Conservation (phyloP, 2,797 vertebrate species). For the Squalus acanthias region DNA sequence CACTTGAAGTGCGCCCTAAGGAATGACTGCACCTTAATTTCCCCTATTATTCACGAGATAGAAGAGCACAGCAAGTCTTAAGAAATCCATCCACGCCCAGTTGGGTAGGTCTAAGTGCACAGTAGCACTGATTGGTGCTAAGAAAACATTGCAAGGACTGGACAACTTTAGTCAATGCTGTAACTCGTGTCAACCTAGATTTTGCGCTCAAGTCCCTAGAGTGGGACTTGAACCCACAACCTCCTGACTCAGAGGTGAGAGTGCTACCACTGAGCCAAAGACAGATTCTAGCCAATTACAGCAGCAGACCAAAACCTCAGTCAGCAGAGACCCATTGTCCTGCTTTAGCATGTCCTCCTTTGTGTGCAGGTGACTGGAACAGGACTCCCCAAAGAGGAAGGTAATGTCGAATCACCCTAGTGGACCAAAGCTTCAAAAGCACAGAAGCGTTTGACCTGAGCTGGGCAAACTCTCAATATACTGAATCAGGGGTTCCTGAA, state of each 20-base stretch:
- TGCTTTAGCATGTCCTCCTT: background rate
- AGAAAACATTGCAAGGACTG: background rate
- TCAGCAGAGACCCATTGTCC: background rate
- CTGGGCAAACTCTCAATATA: background rate
- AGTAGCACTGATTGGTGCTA: too few species aligned
- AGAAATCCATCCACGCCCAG: background rate
- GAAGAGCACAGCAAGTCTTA: background rate
- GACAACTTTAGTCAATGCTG: background rate
- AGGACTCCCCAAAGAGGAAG: background rate
- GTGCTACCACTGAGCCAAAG: background rate
- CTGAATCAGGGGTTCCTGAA: background rate
- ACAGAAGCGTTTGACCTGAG: background rate
- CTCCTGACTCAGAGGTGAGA: too few species aligned
- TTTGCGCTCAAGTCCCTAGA: too few species aligned
- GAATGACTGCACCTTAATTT: background rate
- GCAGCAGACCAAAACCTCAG: background rate
- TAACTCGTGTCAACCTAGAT: background rate
- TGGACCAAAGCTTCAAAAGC: background rate
- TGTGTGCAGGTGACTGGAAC: background rate
- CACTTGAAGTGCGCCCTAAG: background rate
- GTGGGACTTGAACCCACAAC: too few species aligned
- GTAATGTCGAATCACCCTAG: background rate
- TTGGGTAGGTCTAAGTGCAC: background rate
- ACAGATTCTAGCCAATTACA: background rate
- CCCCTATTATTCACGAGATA: background rate